A percentile compares a stretch with the other conserved stretches of the same genome.
Evolutionary conservation across 2,888 invertebrate genomes (phyloP).

Genomic region (Scelioninae gen. 1): DNA sequence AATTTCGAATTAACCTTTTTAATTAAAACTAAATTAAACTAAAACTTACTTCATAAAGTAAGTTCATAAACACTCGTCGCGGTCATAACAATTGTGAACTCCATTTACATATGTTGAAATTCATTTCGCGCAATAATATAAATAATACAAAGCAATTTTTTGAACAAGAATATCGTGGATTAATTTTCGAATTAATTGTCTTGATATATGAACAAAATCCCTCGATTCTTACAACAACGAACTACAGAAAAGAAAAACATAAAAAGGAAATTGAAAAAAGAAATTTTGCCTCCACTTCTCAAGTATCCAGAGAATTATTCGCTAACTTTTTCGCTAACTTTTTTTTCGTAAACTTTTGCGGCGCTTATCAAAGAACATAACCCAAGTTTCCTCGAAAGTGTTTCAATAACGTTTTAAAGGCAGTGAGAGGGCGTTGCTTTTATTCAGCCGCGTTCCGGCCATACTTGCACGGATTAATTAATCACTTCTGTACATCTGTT

Average conservation of each 20-base stretch:
- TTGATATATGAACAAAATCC: neutral
- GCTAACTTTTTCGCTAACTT: too few relatives aligned
- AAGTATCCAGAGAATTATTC: too few relatives aligned
- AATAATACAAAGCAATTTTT: constrained; percentile 2
- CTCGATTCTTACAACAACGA: too few relatives aligned
- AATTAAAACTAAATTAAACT: constrained; percentile 36
- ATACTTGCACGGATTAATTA: constrained; percentile 18
- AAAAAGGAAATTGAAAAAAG: too few relatives aligned
- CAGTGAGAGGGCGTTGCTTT: constrained; percentile 5
- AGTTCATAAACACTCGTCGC: constrained; percentile 35
- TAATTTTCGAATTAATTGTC: constrained; percentile 3
- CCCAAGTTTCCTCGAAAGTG: constrained; percentile 16
- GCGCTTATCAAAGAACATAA: constrained; percentile 20
- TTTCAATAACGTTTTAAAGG: constrained; percentile 32
- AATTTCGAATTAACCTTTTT: too few relatives aligned
- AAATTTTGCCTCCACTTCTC: too few relatives aligned
- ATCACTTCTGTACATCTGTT: constrained; percentile 23
- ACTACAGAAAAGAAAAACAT: too few relatives aligned
- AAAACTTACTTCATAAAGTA: constrained; percentile 40
- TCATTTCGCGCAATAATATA: constrained; percentile 32
- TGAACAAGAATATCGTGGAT: constrained; percentile 5
- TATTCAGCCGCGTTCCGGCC: neutral
- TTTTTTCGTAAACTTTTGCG: constrained; percentile 1
- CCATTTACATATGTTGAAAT: constrained; percentile 51
- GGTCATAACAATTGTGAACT: constrained; percentile 35